phyloP scores from a whole-genome alignment of 2,113 vertebrate genomes.

The Clarias macrocephalus region DNA sequence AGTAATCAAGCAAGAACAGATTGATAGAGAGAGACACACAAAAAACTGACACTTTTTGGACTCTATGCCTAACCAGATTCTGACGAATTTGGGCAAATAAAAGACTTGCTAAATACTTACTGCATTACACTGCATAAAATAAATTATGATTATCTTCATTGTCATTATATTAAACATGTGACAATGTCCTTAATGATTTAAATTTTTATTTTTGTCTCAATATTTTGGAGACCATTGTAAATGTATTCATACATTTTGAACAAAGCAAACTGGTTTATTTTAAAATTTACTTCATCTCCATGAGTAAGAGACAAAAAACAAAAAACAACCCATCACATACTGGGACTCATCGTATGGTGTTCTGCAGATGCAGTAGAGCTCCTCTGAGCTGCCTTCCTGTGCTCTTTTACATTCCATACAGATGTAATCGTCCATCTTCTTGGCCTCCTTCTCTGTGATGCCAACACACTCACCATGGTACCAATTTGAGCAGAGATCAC shows the following conservation, averaged over 20 bases:
- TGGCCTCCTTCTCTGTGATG: slow-evolving; percentile 99
- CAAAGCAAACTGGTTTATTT: neutral
- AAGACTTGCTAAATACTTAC: too few species aligned
- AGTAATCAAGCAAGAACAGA: too few species aligned
- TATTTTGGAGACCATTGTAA: too few species aligned
- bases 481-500: slow-evolving; percentile 99
- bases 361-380: slow-evolving; percentile 77
- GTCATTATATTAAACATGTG: too few species aligned
- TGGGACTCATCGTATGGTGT: slow-evolving; percentile 77
- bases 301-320: neutral
- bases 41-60: too few species aligned
- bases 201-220: too few species aligned
- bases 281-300: neutral
- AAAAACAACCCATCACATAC: slow-evolving; percentile 60
- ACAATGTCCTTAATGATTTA: too few species aligned
- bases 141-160: too few species aligned
- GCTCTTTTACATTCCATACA: slow-evolving; percentile 96
- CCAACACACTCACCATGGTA: slow-evolving; percentile 98
- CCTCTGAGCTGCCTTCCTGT: slow-evolving; percentile 95
- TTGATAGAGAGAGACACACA: too few species aligned
- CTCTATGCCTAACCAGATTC: too few species aligned
- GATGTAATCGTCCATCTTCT: slow-evolving; percentile 99
- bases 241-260: neutral
- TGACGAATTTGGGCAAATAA: too few species aligned
- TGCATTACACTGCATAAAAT: too few species aligned